These are phyloP conservation scores for Ectemnius continuus DNA, from an alignment of 2,888 invertebrate species.

Conservation along the genomic window DNA sequence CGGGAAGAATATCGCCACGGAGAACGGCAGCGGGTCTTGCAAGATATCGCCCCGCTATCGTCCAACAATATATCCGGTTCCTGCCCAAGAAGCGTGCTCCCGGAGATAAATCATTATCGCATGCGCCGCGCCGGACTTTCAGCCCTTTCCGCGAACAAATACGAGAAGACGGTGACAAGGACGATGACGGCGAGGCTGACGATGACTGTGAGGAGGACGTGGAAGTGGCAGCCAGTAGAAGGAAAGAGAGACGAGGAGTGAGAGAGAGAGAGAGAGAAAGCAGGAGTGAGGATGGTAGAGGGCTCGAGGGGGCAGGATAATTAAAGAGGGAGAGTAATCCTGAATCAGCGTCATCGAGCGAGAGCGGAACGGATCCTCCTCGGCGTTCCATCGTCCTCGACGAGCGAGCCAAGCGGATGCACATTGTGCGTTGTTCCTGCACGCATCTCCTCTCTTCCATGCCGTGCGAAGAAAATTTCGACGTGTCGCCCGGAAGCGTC, in stretches of 20 bases:
- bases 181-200: constrained; percentile 26
- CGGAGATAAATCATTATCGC: constrained; percentile 73
- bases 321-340: constrained; percentile 61
- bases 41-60: constrained; percentile 65
- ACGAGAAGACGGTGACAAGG: constrained; percentile 61
- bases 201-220: constrained; percentile 16
- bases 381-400: constrained; percentile 38
- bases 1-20: constrained; percentile 41
- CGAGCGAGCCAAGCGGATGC: constrained; percentile 57
- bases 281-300: no score
- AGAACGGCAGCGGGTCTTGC: constrained; percentile 63
- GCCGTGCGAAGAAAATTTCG: constrained; percentile 45
- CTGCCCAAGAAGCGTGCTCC: constrained; percentile 73
- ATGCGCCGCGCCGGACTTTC: constrained; percentile 47
- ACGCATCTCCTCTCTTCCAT: constrained; percentile 46
- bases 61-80: constrained; percentile 74
- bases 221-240: constrained; percentile 28
- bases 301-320: constrained; percentile 51
- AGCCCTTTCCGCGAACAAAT: constrained; percentile 49
- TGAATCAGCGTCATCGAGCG: constrained; percentile 64
- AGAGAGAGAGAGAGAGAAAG: constrained; percentile 4
- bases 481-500: constrained; percentile 27
- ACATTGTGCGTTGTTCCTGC: constrained; percentile 58
- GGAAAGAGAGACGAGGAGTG: constrained; percentile 15
- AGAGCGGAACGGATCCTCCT: constrained; percentile 49